Evolutionary conservation across 2,888 invertebrate genomes (phyloP), one percentile per base, ranked within the genome.

Genomic region (Pimpla rufipes): DNA sequence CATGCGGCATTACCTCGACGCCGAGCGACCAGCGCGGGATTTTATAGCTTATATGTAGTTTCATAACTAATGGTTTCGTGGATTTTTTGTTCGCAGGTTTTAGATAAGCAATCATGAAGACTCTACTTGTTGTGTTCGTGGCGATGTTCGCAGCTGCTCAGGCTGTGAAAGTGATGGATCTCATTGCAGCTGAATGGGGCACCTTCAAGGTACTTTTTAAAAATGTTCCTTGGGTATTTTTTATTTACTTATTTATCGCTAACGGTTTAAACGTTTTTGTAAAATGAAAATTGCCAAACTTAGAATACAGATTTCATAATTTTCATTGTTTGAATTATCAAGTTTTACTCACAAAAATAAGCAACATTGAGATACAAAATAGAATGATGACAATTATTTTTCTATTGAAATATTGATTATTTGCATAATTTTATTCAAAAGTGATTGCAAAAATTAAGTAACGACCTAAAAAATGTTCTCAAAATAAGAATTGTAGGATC

Each of bases 171-270:
- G 95, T 96, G 90, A 94, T 95, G 86, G 97, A 97, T 89, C 94
- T 97, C 83, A 94, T 97, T 68, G 94, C 94, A 85, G 96, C 97
- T 91, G 97, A 97, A 93, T 97, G 97, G 97, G 93, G 93, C n/a
- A 94, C 96, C 0, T 97, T 95, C 91, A 97, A 97, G 95, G 97
- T 97, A 94, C 55, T 59, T 21, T 21, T 23, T 16, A 35, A 7
- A 64, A 50, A 18, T 21, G 47, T 70, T 70, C 62, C 0, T 6
- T 37, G 45, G 5, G 10, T 42, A 13, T 50, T 37, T 55, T 18
- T 55, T 21, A 37, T 50, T 76, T n/a, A 13, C 35, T n/a, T 50
- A 5, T 13, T 16, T 42, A 3, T 35, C 3, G n/a, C 13, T n/a
- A 1, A n/a, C 13, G 11, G 1, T 11, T 4, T 13, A 7, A 45